phyloP scores from a whole-genome alignment of 2,888 invertebrate genomes.

The Polyommatus icarus region DNA sequence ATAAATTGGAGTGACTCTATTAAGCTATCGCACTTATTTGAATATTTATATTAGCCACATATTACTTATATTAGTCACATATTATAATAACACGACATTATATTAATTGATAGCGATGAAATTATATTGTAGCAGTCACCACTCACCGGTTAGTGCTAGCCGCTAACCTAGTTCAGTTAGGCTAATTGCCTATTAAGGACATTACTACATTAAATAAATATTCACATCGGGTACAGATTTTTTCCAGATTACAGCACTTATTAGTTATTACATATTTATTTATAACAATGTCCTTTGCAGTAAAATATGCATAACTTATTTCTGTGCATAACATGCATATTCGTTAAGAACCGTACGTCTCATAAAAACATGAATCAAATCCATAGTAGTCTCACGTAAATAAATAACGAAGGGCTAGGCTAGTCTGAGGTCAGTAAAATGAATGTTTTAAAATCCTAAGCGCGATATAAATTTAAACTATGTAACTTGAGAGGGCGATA shows the following conservation, averaged over 20 bases:
- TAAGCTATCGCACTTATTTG: not conserved
- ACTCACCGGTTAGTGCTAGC: not conserved
- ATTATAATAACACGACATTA: constrained; percentile 9
- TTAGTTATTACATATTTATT: not conserved
- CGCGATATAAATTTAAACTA: constrained; percentile 28
- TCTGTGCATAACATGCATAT: not conserved
- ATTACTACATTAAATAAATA: not conserved
- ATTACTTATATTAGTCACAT: not conserved
- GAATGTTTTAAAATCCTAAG: constrained; percentile 23
- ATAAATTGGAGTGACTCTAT: constrained; percentile 4
- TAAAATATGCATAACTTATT: not conserved
- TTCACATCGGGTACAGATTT: no score
- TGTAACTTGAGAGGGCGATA: constrained; percentile 24
- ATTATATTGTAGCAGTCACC: not conserved
- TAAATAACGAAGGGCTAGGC: not conserved
- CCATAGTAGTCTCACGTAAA: not conserved
- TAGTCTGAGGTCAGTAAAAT: not conserved
- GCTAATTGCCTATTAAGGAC: not conserved
- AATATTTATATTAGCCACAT: constrained; percentile 13
- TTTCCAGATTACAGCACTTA: not conserved
- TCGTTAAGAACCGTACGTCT: not conserved
- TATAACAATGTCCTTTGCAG: not conserved
- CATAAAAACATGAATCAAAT: not conserved
- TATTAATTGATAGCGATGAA: constrained; percentile 4
- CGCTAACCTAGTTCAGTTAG: not conserved